These are phyloP conservation scores for Cylloceria caligata DNA, from an alignment of 2,888 invertebrate genomes.

Conservation along the genomic window DNA sequence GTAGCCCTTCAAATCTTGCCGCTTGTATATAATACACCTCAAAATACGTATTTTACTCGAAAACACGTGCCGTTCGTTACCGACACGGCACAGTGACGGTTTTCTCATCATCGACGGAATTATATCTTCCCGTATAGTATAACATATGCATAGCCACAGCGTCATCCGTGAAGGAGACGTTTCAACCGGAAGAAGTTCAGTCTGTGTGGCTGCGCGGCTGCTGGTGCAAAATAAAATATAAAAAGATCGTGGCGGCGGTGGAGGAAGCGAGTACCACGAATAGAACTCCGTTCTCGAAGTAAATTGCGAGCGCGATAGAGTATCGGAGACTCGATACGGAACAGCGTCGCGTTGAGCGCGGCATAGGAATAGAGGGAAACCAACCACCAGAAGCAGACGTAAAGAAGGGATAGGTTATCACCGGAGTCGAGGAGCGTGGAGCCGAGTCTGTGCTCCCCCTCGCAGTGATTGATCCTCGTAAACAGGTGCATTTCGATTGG, in stretches of 20 bases:
- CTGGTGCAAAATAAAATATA: slow-evolving; percentile 15
- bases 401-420: slow-evolving; percentile 52
- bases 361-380: slow-evolving; percentile 1
- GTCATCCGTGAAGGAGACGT: slow-evolving; percentile 46
- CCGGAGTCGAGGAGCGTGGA: slow-evolving; percentile 11
- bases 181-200: slow-evolving; percentile 58
- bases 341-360: neutral
- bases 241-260: neutral
- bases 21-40: neutral
- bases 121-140: slow-evolving; percentile 35
- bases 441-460: slow-evolving; percentile 45
- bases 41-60: neutral
- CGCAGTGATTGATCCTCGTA: slow-evolving; percentile 73
- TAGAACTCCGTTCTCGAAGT: slow-evolving; percentile 1
- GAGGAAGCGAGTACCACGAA: slow-evolving; percentile 7
- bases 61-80: slow-evolving; percentile 16
- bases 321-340: neutral
- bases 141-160: slow-evolving; percentile 26
- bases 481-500: slow-evolving; percentile 75
- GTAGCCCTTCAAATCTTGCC: too few relatives aligned
- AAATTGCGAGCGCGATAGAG: neutral
- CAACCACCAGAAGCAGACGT: neutral
- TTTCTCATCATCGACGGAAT: slow-evolving; percentile 58
- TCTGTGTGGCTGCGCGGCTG: slow-evolving; percentile 51
- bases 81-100: neutral